Conservation (phyloP, 2,797 vertebrate species). For the Hypotaenidia okinawae region DNA sequence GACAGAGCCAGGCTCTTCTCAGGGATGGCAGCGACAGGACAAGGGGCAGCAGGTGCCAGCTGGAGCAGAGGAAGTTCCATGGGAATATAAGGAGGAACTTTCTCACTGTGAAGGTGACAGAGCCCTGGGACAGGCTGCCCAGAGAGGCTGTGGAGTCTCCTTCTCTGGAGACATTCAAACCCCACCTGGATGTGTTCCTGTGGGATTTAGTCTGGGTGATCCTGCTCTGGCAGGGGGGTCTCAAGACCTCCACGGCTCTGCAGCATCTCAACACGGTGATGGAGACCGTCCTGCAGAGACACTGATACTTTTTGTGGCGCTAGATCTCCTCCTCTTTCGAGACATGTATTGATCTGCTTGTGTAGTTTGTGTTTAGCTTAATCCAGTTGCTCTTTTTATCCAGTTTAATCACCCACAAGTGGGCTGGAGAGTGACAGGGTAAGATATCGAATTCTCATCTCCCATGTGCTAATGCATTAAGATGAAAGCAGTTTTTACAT, state of each 20-base stretch:
- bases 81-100: too few species aligned
- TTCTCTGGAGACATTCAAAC: too few species aligned
- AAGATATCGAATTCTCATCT: slow-evolving; percentile 16
- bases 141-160: too few species aligned
- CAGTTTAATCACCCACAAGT: slow-evolving; percentile 6
- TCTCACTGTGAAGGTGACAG: too few species aligned
- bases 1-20: too few species aligned
- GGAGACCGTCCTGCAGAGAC: not conserved
- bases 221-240: not conserved
- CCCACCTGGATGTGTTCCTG: too few species aligned
- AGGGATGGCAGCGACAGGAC: too few species aligned
- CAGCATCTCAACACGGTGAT: not conserved
- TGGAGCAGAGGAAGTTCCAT: too few species aligned
- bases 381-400: slow-evolving; percentile 5
- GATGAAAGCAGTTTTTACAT: slow-evolving; percentile 51
- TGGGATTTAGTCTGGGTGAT: too few species aligned
- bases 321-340: not conserved
- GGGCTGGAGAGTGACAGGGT: not conserved
- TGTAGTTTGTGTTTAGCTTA: not conserved
- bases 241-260: not conserved
- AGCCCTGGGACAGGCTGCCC: too few species aligned
- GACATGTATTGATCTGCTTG: not conserved
- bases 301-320: not conserved
- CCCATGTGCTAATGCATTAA: slow-evolving; percentile 25
- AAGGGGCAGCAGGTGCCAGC: too few species aligned